Conservation (phyloP, 2,888 invertebrate species). For the Cerastoderma edule region DNA sequence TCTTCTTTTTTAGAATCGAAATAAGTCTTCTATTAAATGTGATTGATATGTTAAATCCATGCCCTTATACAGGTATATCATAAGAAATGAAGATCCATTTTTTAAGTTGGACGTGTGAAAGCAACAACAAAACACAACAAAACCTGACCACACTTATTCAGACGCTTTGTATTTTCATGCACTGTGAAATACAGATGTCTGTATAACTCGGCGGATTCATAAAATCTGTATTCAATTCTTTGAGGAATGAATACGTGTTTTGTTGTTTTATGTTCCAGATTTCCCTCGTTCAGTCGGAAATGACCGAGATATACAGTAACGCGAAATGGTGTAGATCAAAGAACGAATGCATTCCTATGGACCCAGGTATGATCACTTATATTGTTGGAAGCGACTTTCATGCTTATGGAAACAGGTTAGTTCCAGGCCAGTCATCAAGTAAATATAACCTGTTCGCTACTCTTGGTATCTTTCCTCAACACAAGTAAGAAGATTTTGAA, state of each 20-base stretch:
- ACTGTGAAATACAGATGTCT: background rate
- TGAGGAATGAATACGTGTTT: background rate
- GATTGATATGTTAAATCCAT: too few relatives aligned
- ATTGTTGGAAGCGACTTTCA: background rate
- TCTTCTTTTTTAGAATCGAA: too few relatives aligned
- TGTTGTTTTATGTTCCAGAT: background rate
- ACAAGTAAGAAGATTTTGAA: background rate
- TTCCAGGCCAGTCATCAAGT: background rate
- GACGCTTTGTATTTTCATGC: background rate
- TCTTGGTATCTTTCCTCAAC: background rate
- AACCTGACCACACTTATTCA: background rate
- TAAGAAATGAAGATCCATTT: too few relatives aligned
- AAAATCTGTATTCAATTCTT: background rate
- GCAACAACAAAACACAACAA: background rate
- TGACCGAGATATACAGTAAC: conserved; percentile 20
- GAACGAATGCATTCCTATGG: conserved; percentile 15
- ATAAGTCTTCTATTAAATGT: too few relatives aligned
- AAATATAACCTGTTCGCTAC: background rate
- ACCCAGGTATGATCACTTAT: conserved; percentile 33
- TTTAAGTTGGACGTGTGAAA: too few relatives aligned
- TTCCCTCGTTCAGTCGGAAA: background rate
- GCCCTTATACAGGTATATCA: too few relatives aligned
- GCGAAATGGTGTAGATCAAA: conserved; percentile 14
- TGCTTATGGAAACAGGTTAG: background rate
- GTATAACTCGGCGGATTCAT: background rate